Base-by-base conservation (phyloP, 2,888 invertebrate species). In the Odontocerum albicorne region DNA sequence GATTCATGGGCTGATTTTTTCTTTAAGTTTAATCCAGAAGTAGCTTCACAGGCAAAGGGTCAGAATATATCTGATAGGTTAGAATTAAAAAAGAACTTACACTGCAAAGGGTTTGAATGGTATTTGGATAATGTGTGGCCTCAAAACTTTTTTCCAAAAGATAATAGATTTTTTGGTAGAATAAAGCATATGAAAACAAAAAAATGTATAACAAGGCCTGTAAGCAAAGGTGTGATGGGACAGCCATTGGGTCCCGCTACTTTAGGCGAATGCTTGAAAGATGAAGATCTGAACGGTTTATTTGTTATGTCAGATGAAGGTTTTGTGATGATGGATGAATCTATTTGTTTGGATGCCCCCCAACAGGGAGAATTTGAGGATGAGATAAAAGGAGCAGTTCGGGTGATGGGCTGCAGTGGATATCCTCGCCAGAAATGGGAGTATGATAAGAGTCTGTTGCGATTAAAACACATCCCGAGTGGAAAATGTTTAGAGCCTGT, bases 71-170 rank as follows among this genome's bases (percentile, higher is more conserved):
- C 74, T 0, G 75, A 80, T 21, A 76, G 98, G 49, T 64, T 89
- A 10, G 81, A 82, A 19, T 71, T 97, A 33, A 77, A 87, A 1
- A 78, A 88, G 59, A 80, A 77, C 61, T 74, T 96, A 31, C 73
- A 88, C 13, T 96, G 96, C 70, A 90, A 93, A 72, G 84, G 83
- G 63, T 97, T 97, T 66, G 81, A 85, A 46, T 97, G 97, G 97
- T 99, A 96, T 71, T 77, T 99, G 63, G 86, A 92, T 49, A 92
- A 91, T 65, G 84, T 99, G 17, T 99, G 97, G 93, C 96, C 96
- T 0, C 91, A 96, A 67, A 90, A 98, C 68, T 98, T 96, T 70
- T 90, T 98, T 66, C 98, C 98, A 0, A 87, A 85, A 20, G 81
- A 88, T 1, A 87, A 89, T 63, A 80, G 92, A 61, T 92, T 93